These are phyloP conservation scores for Neoscelio sp. DNA, from an alignment of 2,888 invertebrate species.

Conservation along the genomic window DNA sequence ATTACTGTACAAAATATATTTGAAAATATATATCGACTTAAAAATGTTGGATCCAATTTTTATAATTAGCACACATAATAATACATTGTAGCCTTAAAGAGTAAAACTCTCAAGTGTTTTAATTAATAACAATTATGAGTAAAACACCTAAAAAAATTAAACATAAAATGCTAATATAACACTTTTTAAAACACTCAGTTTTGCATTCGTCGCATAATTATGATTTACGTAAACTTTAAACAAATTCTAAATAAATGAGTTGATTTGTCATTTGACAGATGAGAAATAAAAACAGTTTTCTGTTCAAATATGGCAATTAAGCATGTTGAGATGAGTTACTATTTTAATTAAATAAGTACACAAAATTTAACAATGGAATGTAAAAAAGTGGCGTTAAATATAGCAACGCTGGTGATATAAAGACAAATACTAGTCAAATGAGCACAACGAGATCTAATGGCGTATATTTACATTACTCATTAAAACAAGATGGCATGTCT, in stretches of 20 bases:
- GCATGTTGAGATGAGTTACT: constrained; percentile 4
- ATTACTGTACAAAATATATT: not conserved
- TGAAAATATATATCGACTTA: not conserved
- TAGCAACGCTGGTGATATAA: constrained; percentile 70
- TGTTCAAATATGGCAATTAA: constrained; percentile 6
- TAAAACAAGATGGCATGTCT: constrained; percentile 70
- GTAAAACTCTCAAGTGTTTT: no score
- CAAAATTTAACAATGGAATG: constrained; percentile 7
- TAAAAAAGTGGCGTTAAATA: constrained; percentile 7
- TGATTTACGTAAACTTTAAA: no score
- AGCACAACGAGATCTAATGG: constrained; percentile 76
- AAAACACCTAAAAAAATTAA: no score
- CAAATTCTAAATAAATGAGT: no score
- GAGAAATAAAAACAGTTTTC: no score
- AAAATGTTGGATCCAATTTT: not conserved
- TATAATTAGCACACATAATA: not conserved
- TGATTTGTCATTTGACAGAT: no score
- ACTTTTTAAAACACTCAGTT: no score
- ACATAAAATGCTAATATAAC: no score
- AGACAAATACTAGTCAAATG: constrained; percentile 75
- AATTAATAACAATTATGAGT: no score
- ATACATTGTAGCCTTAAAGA: no score
- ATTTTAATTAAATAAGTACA: constrained; percentile 15
- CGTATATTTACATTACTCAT: constrained; percentile 75
- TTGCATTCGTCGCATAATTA: no score